phyloP scores from a whole-genome alignment of 2,888 invertebrate species.

The Lymantria dispar region DNA sequence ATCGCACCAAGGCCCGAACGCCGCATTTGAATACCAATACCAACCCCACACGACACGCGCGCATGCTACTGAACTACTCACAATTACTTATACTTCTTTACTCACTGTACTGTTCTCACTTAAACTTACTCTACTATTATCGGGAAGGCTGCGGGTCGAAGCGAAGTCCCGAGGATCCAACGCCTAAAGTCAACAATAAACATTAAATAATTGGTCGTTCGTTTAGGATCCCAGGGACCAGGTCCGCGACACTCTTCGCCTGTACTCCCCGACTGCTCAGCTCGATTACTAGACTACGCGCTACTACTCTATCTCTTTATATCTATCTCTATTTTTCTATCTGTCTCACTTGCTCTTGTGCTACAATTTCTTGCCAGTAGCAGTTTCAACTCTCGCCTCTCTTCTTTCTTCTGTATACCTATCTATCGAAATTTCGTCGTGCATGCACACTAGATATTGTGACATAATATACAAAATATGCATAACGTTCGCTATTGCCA shows the following conservation, averaged over 20 bases:
- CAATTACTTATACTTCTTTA: conserved; percentile 78
- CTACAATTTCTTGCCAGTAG: conserved; percentile 79
- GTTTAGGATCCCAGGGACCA: conserved; percentile 64
- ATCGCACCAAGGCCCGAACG: conserved; percentile 77
- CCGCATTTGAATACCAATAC: conserved; percentile 90
- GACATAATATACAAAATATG: conserved; percentile 72
- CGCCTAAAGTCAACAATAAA: conserved; percentile 46
- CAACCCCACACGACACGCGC: conserved; percentile 80
- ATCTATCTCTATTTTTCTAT: conserved; percentile 36
- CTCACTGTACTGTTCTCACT: conserved; percentile 76
- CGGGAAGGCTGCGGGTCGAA: conserved; percentile 70
- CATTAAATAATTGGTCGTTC: conserved; percentile 44
- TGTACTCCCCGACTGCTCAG: conserved; percentile 71
- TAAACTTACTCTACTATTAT: conserved; percentile 64
- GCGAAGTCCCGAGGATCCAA: conserved; percentile 71
- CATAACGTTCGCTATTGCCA: conserved; percentile 74
- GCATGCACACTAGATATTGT: conserved; percentile 83
- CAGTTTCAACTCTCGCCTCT: conserved; percentile 70
- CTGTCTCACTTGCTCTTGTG: conserved; percentile 76
- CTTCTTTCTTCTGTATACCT: conserved; percentile 78
- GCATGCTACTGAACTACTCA: conserved; percentile 78
- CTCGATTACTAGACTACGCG: conserved; percentile 75
- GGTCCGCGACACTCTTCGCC: conserved; percentile 67
- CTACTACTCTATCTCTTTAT: conserved; percentile 63
- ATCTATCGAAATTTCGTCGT: conserved; percentile 78